Percentiles rank a stretch among this genome's conserved stretches.
Evolutionary conservation across 2,113 vertebrate species (phyloP).

Genomic region (Thermophis baileyi): DNA sequence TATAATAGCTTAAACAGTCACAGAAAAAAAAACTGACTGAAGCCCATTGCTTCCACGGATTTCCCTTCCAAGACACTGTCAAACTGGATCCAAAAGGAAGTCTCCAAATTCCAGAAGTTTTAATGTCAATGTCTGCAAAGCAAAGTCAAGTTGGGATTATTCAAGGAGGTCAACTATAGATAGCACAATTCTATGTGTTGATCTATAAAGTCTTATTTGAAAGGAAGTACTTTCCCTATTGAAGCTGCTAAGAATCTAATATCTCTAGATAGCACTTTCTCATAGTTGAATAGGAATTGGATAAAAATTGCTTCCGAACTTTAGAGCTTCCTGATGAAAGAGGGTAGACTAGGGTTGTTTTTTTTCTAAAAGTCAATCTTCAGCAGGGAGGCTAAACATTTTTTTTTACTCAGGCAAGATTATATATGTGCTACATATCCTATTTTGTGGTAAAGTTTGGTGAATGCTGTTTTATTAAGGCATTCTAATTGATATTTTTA

Average conservation of each 20-base stretch:
- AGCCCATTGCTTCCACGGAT: conserved; percentile 21
- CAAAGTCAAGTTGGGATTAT: not conserved
- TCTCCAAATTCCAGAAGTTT: conserved; percentile 41
- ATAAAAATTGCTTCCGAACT: not conserved
- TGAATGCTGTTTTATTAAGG: not conserved
- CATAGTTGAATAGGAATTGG: not conserved
- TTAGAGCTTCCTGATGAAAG: not conserved
- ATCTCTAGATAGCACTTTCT: not conserved
- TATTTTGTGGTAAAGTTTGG: not conserved
- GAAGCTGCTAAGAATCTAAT: not conserved
- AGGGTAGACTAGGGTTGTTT: not conserved
- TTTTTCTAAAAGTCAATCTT: not conserved
- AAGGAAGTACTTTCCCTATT: not conserved
- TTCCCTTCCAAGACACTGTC: conserved; percentile 35
- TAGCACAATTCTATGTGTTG: not conserved
- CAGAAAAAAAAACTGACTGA: conserved; percentile 5
- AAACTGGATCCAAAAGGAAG: conserved; percentile 25
- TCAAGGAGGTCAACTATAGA: not conserved
- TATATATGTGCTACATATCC: not conserved
- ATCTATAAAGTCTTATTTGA: not conserved
- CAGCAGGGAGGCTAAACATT: not conserved
- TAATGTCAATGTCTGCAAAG: conserved; percentile 2
- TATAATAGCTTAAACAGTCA: conserved; percentile 28
- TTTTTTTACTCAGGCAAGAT: not conserved
- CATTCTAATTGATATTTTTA: not conserved